These are phyloP conservation scores for Vicugna pacos DNA, from an alignment of 2,113 vertebrate genomes.

Conservation along the genomic window DNA sequence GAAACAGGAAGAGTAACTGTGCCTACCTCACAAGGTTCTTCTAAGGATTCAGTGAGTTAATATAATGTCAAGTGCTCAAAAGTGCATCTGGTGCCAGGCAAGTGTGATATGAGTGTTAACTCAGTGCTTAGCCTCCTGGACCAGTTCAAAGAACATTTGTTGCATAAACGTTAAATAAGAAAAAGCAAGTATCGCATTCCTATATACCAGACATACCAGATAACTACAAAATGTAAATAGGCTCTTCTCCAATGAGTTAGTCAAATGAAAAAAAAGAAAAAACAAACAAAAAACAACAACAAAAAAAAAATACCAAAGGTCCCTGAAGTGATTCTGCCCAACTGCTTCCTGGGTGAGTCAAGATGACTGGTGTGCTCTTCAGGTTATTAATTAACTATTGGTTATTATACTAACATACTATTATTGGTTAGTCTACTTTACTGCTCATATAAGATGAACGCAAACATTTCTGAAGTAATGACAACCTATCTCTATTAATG, in stretches of 20 bases:
- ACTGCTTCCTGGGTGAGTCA: not conserved
- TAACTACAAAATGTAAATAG: slow-evolving; percentile 19
- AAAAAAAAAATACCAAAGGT: slow-evolving; percentile 27
- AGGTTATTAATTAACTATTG: not conserved
- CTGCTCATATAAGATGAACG: not conserved
- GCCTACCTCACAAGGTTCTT: not conserved
- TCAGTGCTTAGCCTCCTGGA: not conserved
- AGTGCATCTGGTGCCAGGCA: accelerated
- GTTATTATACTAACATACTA: not conserved
- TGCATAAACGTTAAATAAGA: not conserved
- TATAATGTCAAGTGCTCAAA: not conserved
- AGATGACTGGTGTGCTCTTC: not conserved
- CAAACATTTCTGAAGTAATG: not conserved
- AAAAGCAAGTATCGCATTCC: not conserved
- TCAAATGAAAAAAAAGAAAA: slow-evolving; percentile 38
- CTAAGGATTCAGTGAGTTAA: not conserved
- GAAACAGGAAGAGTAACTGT: not conserved
- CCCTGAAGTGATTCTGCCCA: slow-evolving; percentile 36
- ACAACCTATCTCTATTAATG: not conserved
- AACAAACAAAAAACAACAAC: slow-evolving; percentile 4
- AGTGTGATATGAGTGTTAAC: not conserved
- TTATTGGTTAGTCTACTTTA: not conserved
- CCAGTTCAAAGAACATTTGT: not conserved
- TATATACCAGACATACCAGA: not conserved
- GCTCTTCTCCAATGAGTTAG: not conserved